phyloP scores from a whole-genome alignment of 1,140 invertebrate genomes.

The Medauroidea extradentata region DNA sequence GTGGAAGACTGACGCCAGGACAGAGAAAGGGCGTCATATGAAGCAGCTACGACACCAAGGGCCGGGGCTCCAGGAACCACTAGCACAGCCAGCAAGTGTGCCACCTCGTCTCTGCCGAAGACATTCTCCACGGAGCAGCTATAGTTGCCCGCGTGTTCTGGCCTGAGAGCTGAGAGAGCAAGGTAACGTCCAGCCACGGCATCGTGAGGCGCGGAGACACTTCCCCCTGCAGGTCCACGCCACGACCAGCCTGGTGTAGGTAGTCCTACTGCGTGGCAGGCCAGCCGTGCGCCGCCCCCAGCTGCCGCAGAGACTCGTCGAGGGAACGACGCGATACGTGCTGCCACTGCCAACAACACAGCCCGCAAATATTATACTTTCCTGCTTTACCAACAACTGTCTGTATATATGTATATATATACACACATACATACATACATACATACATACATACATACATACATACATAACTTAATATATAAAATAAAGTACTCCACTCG shows the following conservation, averaged over 20 bases:
- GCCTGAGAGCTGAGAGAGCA: background rate
- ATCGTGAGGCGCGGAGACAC: slow-evolving; percentile 7
- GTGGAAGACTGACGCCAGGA: slow-evolving; percentile 62
- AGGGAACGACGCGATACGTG: slow-evolving; percentile 68
- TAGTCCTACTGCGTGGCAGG: slow-evolving; percentile 33
- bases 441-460: too few relatives aligned
- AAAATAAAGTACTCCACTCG: too few relatives aligned
- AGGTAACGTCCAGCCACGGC: slow-evolving; percentile 2
- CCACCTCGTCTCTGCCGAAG: slow-evolving; percentile 74
- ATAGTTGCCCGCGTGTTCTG: slow-evolving; percentile 61
- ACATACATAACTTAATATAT: too few relatives aligned
- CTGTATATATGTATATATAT: too few relatives aligned
- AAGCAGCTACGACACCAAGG: slow-evolving; percentile 61
- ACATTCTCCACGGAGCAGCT: slow-evolving; percentile 75
- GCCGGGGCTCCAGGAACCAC: slow-evolving; percentile 59
- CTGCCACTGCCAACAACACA: slow-evolving; percentile 52
- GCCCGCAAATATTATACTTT: too few relatives aligned
- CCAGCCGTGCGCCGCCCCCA: slow-evolving; percentile 22
- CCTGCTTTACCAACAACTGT: too few relatives aligned
- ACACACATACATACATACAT: too few relatives aligned
- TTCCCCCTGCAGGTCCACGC: slow-evolving; percentile 23
- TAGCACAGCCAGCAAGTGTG: slow-evolving; percentile 67
- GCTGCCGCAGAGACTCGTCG: slow-evolving; percentile 32
- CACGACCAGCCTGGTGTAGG: slow-evolving; percentile 31
- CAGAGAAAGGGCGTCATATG: slow-evolving; percentile 57